A percentile compares a stretch with the other conserved stretches of the same genome.
Conservation (phyloP, 2,113 vertebrate genomes). For the Climacteris rufus region DNA sequence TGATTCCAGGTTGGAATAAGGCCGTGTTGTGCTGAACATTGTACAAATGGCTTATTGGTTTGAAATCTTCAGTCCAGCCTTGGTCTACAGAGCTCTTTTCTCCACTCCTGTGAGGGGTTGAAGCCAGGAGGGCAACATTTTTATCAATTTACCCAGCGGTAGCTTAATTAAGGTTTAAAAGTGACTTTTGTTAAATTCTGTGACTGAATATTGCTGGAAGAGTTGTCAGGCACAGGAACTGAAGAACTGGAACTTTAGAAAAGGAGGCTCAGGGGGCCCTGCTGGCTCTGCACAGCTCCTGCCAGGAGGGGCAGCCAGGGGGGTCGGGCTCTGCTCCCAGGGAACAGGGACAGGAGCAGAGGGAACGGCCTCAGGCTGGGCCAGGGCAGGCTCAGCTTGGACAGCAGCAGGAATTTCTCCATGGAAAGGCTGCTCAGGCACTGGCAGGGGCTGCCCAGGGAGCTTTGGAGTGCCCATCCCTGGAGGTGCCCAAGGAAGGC, state of each 20-base stretch:
- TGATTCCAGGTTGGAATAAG: neutral
- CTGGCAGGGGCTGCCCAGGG: neutral
- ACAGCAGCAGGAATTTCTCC: neutral
- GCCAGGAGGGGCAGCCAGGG: neutral
- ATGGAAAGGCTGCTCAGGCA: neutral
- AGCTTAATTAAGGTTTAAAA: neutral
- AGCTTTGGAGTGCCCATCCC: neutral
- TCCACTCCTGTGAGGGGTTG: neutral
- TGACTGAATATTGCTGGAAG: neutral
- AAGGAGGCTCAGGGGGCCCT: neutral
- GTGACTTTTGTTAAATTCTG: neutral
- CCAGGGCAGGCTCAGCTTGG: neutral
- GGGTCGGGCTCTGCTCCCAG: neutral
- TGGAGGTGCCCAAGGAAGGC: neutral
- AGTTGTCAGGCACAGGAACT: neutral
- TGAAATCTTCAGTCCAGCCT: neutral
- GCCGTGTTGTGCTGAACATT: neutral
- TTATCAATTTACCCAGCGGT: neutral
- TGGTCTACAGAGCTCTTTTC: neutral
- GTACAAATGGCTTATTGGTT: neutral
- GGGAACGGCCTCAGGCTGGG: neutral
- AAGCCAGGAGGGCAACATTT: neutral
- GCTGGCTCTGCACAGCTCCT: neutral
- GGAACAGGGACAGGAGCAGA: neutral
- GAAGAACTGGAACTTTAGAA: neutral